Evolutionary conservation across 2,797 vertebrate genomes (phyloP).

Genomic region (Tolypeutes matacus): DNA sequence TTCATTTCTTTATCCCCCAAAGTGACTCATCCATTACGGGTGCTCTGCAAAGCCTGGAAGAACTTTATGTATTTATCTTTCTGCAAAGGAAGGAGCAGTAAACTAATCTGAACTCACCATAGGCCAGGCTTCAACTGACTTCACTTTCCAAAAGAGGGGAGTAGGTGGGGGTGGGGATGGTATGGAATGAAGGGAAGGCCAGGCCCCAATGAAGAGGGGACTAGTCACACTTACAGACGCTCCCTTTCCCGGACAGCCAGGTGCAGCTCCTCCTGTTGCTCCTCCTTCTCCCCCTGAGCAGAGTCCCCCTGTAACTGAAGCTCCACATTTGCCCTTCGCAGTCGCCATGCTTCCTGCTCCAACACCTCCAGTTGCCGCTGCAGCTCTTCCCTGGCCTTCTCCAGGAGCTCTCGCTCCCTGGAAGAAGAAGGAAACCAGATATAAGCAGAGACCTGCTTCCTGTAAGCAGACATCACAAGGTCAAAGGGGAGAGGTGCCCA

Average conservation of each 20-base stretch:
- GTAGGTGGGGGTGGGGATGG: background rate
- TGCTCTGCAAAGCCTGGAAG: background rate
- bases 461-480: background rate
- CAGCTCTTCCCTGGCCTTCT: conserved; percentile 87
- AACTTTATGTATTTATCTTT: background rate
- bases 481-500: background rate
- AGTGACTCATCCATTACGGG: background rate
- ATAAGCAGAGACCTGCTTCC: background rate
- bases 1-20: background rate
- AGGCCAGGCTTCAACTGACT: background rate
- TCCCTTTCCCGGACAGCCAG: conserved; percentile 85
- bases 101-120: background rate
- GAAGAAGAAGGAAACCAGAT: conserved; percentile 60
- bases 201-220: background rate
- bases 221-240: conserved; percentile 84
- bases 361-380: conserved; percentile 87
- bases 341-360: conserved; percentile 87
- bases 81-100: background rate
- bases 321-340: conserved; percentile 84
- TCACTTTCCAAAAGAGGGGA: background rate
- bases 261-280: conserved; percentile 87
- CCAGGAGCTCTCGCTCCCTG: conserved; percentile 87
- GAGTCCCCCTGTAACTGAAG: conserved; percentile 87
- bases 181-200: background rate
- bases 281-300: conserved; percentile 86